Base-by-base conservation (phyloP, 2,888 invertebrate genomes). In the Dynastes tityus region DNA sequence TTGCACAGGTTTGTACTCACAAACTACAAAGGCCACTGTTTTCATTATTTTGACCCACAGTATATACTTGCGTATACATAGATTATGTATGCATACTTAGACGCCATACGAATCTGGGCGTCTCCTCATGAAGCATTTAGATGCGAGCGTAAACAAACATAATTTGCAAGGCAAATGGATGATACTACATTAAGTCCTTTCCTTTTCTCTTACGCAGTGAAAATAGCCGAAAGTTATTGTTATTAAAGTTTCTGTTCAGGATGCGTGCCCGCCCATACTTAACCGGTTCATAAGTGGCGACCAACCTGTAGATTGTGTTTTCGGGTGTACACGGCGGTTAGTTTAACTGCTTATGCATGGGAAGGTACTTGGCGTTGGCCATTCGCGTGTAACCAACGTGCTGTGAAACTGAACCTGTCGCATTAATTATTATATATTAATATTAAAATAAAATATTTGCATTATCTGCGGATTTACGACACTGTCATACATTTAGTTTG, bases 281-380 rank as follows among this genome's bases (percentile, higher is more conserved):
- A 74, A 61, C 73, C 61, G 73, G 61, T 74, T 74, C 73, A 63
- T 74, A 74, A 74, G 45, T 49, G 73, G 73, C 40, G 63, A 45
- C 61, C 73, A 74, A 74, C 73, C 73, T 74, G 73, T 74, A 74
- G 73, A 74, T 74, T 74, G 73, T 45, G 63, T 74, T 74, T 71
- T 74, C 22, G 58, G 61, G 73, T 40, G 5, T 61, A 45, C 16
- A 13, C 40, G n/a, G 71, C n/a, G 45, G 73, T 55, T 37, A 61
- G 61, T 11, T 27, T 27, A 16, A 74, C 49, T 63, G 49, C 27
- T 74, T 74, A 74, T 61, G 49, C 61, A 61, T 74, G 49, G 61
- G 6, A 11, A 32, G 55, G 58, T 13, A 61, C 45, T 11, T 61
- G 13, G 4, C 22, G 61, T n/a, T 74, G 40, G 61, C 51, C 68